A percentile compares a stretch with the other conserved stretches of the same genome.
phyloP scores from a whole-genome alignment of 2,888 invertebrate species.

The Lomographa bimaculata region DNA sequence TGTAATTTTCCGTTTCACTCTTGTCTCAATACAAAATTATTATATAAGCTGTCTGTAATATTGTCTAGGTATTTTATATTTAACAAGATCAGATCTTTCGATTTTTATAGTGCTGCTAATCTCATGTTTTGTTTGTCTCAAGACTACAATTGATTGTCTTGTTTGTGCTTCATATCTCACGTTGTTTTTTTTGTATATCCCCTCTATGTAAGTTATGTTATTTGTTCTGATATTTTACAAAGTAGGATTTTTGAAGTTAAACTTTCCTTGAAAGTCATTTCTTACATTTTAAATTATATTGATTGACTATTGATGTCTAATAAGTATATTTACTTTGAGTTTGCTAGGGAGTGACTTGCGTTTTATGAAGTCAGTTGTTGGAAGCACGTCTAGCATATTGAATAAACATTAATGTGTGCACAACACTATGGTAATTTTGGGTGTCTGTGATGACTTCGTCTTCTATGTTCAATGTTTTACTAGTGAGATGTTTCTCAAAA shows the following conservation, averaged over 20 bases:
- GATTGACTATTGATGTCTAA: no score
- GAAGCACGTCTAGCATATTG: constrained; percentile 29
- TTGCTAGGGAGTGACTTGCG: constrained; percentile 53
- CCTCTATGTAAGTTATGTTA: no score
- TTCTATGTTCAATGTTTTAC: no score
- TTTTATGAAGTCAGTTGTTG: constrained; percentile 37
- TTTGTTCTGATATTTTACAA: no score
- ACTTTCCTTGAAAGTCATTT: no score
- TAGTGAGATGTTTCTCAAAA: no score
- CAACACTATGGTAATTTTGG: constrained; percentile 38
- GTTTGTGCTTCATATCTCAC: constrained; percentile 4
- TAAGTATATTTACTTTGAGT: no score
- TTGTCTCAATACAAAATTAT: not conserved
- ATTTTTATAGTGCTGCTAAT: constrained; percentile 1
- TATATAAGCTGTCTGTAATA: not conserved
- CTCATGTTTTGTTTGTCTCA: constrained; percentile 9
- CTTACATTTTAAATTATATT: no score
- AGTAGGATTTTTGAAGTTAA: no score
- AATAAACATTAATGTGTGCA: constrained; percentile 27
- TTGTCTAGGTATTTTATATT: not conserved
- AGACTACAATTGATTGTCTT: constrained; percentile 13
- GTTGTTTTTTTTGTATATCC: no score
- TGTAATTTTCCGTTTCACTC: not conserved
- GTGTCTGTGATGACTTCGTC: no score
- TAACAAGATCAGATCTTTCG: not conserved